phyloP scores from a whole-genome alignment of 2,113 vertebrate genomes.

The Tychaedon coryphoeus region DNA sequence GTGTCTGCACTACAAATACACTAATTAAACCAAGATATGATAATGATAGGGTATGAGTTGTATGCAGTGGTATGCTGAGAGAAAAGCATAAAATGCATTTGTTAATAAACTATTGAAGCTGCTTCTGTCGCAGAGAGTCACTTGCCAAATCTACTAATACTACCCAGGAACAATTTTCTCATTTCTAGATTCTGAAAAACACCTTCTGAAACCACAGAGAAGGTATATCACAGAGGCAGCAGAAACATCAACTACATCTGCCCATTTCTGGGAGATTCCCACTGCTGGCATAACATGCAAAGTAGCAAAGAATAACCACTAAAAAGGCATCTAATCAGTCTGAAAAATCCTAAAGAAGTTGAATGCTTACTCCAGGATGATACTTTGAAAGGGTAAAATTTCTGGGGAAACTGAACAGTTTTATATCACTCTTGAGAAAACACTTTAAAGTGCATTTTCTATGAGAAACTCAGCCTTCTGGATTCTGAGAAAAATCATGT shows the following conservation, averaged over 20 bases:
- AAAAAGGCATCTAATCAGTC: not conserved
- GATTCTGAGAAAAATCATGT: not conserved
- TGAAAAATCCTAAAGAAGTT: not conserved
- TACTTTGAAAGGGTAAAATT: not conserved
- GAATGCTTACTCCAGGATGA: not conserved
- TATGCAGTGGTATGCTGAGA: not conserved
- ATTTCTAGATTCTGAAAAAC: not conserved
- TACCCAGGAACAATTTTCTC: not conserved
- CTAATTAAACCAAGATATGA: fast-evolving
- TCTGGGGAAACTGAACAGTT: not conserved
- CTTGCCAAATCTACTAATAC: not conserved
- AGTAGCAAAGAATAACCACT: not conserved
- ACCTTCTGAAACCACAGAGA: not conserved
- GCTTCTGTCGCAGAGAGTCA: not conserved
- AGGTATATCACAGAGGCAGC: not conserved
- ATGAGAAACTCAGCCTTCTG: not conserved
- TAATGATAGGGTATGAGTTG: not conserved
- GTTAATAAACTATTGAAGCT: not conserved
- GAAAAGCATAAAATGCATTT: not conserved
- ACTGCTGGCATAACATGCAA: not conserved
- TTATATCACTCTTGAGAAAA: not conserved
- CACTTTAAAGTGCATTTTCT: not conserved
- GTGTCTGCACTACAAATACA: not conserved
- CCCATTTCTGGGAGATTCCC: not conserved
- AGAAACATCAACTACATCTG: not conserved